Conservation (phyloP, 2,113 vertebrate genomes). For the Apodemus speciosus region DNA sequence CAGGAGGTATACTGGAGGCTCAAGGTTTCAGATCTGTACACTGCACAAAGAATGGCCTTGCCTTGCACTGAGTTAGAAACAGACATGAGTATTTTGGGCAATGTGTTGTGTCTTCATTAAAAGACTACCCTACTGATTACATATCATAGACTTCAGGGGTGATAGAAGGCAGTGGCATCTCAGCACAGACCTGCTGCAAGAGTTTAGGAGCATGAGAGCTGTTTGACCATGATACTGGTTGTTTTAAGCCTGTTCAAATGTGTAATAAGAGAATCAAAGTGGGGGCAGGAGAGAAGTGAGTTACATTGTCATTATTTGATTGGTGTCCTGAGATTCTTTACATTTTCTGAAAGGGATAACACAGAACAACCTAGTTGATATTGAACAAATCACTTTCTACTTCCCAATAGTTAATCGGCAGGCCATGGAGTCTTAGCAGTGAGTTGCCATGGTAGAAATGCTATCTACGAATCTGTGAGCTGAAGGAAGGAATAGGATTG, state of each 20-base stretch:
- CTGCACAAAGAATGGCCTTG: background rate
- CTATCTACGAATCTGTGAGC: too few species aligned
- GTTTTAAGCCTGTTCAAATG: background rate
- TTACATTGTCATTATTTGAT: background rate
- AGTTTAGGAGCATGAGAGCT: background rate
- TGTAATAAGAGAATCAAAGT: background rate
- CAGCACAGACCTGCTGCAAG: background rate
- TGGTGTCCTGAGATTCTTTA: background rate
- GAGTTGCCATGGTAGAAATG: background rate
- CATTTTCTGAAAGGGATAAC: background rate
- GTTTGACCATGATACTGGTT: background rate
- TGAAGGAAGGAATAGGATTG: background rate
- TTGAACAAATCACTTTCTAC: background rate
- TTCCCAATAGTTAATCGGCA: background rate
- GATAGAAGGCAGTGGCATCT: background rate
- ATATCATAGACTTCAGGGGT: background rate
- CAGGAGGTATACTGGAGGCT: background rate
- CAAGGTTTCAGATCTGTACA: background rate
- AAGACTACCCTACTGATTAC: background rate
- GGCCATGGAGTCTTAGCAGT: background rate
- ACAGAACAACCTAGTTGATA: background rate
- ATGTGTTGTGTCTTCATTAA: background rate
- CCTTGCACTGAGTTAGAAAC: background rate
- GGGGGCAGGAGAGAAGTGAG: fast-evolving
- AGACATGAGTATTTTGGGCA: background rate